Conservation (phyloP, 2,113 vertebrate genomes). For the Sphaerodactylus townsendi region DNA sequence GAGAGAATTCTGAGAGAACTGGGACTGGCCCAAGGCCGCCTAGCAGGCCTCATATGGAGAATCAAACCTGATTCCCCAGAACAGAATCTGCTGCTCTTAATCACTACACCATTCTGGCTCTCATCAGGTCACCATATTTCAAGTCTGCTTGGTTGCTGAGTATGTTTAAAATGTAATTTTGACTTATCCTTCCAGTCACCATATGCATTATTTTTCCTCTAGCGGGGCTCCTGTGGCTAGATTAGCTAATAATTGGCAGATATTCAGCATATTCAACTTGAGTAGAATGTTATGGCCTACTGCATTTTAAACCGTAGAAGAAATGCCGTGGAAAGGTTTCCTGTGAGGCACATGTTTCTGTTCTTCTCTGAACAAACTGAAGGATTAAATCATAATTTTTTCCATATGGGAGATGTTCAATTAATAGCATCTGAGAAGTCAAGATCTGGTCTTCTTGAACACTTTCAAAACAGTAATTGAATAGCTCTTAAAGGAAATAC, state of each 20-base stretch:
- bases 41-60: too few species aligned
- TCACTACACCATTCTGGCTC: too few species aligned
- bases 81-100: too few species aligned
- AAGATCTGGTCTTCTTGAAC: constrained; percentile 31
- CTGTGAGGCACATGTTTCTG: not conserved
- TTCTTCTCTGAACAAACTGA: not conserved
- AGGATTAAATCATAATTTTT: not conserved
- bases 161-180: not conserved
- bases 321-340: not conserved
- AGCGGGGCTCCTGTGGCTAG: not conserved
- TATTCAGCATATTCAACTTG: not conserved
- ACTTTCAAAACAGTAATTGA: constrained; percentile 33
- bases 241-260: not conserved
- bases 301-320: not conserved
- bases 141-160: not conserved
- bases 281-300: not conserved
- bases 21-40: too few species aligned
- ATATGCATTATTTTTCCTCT: not conserved
- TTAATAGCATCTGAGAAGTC: constrained; percentile 11
- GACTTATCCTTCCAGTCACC: not conserved
- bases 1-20: too few species aligned
- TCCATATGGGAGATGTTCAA: not conserved
- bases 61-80: too few species aligned
- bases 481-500: constrained; percentile 43
- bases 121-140: not conserved